Base-by-base conservation (phyloP, 2,797 vertebrate genomes). In the Chanos chanos region DNA sequence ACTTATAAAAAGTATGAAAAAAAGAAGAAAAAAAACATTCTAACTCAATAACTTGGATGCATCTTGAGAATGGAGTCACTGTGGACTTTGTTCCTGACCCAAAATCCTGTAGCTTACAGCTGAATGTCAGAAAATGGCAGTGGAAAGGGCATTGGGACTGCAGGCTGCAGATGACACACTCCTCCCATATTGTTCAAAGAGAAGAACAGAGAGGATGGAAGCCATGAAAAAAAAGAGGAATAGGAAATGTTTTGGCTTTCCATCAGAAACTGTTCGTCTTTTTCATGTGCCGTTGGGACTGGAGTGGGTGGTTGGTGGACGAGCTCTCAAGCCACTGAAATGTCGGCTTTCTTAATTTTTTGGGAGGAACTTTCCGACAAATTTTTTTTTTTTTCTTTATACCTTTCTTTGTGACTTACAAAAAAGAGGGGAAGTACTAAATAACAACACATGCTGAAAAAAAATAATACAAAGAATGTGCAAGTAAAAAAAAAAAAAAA, bases 241-340 rank as follows among this genome's bases (percentile, higher is more conserved):
- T 34, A 65, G 66, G 64, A 70, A 68, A 70, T 61, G 61, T 66
- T 74, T n/a, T 72, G 70, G 73, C 56, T 71, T 64, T 69, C 68
- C 62, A 71, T 77, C 71, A 63, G 65, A 72, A 71, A 70, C 59
- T 51, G 43, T 59, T 70, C 66, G 66, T 56, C 60, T 71, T 67
- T 66, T 70, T 76, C 74, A 70, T 71, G 73, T 74, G 72, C 66
- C 57, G 68, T 64, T 49, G 43, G 48, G 52, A 39, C 27, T 57
- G 7, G 47, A 40, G 72, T 64, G 66, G 70, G 70, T 65, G 75
- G 71, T 43, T 61, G 68, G 66, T 68, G 57, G 68, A 67, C 21
- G 53, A 53, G 58, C 48, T 56, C 36, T 54, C 54, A 62, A 72
- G 54, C 60, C 70, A 60, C 49, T 54, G 61, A 51, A 52, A 48